Conservation (phyloP, 2,888 invertebrate genomes). For the Alsophila aescularia region DNA sequence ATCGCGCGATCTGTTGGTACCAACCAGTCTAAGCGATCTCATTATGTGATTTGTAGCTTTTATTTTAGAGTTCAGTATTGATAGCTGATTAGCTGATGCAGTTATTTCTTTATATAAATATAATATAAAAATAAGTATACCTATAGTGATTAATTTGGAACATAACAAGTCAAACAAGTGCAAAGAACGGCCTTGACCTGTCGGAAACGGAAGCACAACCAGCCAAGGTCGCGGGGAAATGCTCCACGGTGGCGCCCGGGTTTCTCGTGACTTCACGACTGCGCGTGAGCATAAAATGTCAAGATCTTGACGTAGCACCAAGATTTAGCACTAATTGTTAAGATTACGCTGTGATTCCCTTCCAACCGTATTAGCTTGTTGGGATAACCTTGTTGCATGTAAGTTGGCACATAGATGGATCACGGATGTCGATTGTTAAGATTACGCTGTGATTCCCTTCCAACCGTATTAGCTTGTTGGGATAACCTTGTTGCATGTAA, state of each 20-base stretch:
- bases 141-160: no score
- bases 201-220: conserved; percentile 63
- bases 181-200: conserved; percentile 54
- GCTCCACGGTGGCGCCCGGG: conserved; percentile 37
- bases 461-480: conserved; percentile 1
- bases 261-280: conserved; percentile 51
- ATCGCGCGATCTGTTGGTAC: no score
- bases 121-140: no score
- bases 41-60: no score
- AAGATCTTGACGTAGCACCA: conserved; percentile 57
- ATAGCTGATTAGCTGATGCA: no score
- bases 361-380: conserved; percentile 2
- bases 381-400: not conserved
- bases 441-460: not conserved
- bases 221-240: conserved; percentile 68
- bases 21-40: no score
- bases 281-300: conserved; percentile 66
- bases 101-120: no score
- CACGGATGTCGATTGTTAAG: not conserved
- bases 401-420: not conserved
- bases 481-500: not conserved
- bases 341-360: conserved; percentile 5
- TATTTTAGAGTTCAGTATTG: no score
- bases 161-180: conserved; percentile 2
- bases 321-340: conserved; percentile 20